Percentiles rank a stretch among this genome's conserved stretches.
Evolutionary conservation across 2,797 vertebrate species (phyloP).

Genomic region (Delichon dasypus): DNA sequence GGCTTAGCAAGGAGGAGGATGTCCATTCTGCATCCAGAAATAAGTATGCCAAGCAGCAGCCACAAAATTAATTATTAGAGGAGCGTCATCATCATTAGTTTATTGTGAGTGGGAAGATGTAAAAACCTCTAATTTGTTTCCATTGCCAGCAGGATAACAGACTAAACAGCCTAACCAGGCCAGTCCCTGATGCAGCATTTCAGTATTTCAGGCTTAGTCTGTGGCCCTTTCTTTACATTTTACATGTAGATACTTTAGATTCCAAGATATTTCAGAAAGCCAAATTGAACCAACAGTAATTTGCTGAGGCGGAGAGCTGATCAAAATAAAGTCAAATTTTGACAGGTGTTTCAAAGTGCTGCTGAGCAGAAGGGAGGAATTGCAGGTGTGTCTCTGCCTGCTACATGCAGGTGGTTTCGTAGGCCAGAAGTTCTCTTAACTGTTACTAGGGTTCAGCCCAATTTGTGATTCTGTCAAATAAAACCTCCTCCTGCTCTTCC

Average conservation of each 20-base stretch:
- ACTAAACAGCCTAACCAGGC: background rate
- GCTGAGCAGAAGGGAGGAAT: background rate
- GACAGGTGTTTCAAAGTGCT: background rate
- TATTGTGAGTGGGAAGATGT: background rate
- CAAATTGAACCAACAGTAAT: background rate
- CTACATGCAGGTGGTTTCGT: background rate
- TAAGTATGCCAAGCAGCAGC: background rate
- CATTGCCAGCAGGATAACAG: background rate
- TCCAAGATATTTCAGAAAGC: background rate
- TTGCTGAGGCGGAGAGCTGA: background rate
- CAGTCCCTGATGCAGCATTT: background rate
- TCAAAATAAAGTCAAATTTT: background rate
- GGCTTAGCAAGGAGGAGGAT: background rate
- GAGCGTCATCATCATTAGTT: background rate
- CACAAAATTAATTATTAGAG: background rate
- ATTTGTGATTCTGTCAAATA: background rate
- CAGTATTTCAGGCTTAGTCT: background rate
- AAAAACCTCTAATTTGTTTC: background rate
- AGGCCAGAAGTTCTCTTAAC: background rate
- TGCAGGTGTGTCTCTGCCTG: background rate
- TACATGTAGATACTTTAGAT: background rate
- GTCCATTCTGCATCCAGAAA: background rate
- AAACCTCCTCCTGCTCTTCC: background rate
- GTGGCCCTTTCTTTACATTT: background rate
- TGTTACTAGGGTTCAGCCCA: background rate